Evolutionary conservation across 2,113 vertebrate genomes (phyloP).

Genomic region (Salvelinus alpinus): DNA sequence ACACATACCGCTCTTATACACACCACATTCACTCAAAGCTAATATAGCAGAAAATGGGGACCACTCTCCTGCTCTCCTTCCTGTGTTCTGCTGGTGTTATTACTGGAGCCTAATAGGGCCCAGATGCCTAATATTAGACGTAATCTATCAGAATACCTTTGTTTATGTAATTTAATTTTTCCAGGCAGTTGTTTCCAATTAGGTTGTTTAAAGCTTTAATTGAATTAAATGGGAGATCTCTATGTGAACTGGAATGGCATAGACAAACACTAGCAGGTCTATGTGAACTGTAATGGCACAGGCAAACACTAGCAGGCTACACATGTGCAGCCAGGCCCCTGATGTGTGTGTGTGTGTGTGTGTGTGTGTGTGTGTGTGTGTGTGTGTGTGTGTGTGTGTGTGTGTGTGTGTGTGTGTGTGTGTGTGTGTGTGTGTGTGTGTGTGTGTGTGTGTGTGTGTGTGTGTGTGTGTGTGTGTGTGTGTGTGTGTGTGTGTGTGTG

Average conservation of each 20-base stretch:
- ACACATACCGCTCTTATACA: slow-evolving; percentile 35
- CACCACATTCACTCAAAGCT: slow-evolving; percentile 59
- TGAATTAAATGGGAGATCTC: slow-evolving; percentile 71
- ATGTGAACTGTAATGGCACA: slow-evolving; percentile 54
- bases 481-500: background rate
- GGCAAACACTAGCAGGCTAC: slow-evolving; percentile 44
- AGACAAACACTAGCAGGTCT: slow-evolving; percentile 43
- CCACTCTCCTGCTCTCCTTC: slow-evolving; percentile 38
- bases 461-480: background rate
- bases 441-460: slow-evolving; percentile 12
- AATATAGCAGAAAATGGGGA: slow-evolving; percentile 67
- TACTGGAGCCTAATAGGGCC: slow-evolving; percentile 69
- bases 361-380: slow-evolving; percentile 5
- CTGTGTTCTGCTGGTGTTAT: slow-evolving; percentile 63
- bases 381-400: background rate
- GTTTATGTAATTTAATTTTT: slow-evolving; percentile 78
- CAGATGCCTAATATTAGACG: slow-evolving; percentile 77
- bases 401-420: slow-evolving; percentile 12
- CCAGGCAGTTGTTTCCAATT: slow-evolving; percentile 77
- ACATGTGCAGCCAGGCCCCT: slow-evolving; percentile 59
- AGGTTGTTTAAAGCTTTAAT: slow-evolving; percentile 74
- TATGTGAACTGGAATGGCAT: slow-evolving; percentile 55
- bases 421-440: slow-evolving; percentile 9
- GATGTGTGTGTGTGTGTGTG: slow-evolving; percentile 17
- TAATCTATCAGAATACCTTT: slow-evolving; percentile 75